phyloP scores from a whole-genome alignment of 2,113 vertebrate species.

The Xenus cinereus region DNA sequence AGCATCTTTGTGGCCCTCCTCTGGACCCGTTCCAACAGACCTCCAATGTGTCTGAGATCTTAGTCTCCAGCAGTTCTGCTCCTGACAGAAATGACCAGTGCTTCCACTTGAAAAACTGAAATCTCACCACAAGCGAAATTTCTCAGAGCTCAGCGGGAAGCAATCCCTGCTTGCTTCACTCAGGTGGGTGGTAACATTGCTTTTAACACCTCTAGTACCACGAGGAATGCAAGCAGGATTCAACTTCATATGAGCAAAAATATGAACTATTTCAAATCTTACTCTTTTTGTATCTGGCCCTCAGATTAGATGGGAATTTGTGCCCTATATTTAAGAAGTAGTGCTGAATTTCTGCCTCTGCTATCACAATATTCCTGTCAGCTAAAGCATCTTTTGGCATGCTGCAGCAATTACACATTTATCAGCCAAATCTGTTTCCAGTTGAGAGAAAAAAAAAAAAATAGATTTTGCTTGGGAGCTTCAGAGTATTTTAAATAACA shows the following conservation, averaged over 20 bases:
- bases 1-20: too few species aligned
- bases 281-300: neutral
- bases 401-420: neutral
- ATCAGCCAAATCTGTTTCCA: constrained; percentile 26
- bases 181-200: neutral
- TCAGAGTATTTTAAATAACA: constrained; percentile 7
- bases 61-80: neutral
- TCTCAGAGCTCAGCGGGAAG: neutral
- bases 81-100: neutral
- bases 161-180: neutral
- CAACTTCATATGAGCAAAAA: neutral
- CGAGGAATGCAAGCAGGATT: neutral
- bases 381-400: neutral
- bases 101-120: neutral
- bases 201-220: neutral
- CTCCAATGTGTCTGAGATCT: neutral
- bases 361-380: constrained; percentile 5
- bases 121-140: neutral
- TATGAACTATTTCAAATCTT: neutral
- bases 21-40: too few species aligned
- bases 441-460: neutral
- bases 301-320: neutral
- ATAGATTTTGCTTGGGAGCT: neutral
- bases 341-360: neutral
- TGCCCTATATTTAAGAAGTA: neutral